Base-by-base conservation (phyloP, 1,140 invertebrate genomes). In the Calephelis nemesis region DNA sequence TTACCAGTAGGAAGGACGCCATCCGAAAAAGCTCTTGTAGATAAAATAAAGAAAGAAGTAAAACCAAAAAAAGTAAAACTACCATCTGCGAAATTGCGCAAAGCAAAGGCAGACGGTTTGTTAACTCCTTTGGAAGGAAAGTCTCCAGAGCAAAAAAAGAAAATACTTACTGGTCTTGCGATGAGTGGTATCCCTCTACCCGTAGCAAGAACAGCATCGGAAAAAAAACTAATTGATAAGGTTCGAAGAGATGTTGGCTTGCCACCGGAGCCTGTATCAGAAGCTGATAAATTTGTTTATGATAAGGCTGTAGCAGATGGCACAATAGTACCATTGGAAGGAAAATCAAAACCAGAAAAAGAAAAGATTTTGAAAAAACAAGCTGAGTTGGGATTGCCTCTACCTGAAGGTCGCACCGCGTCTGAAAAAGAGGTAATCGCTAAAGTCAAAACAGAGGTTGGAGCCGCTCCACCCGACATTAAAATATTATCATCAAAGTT, bases 221-320 rank as follows among this genome's bases (percentile, higher is more conserved):
- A 82, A 75, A 77, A 77, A 67, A 77, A 77, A 60, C 12, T 84
- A 11, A 69, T 80, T n/a, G 58, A 76, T 0, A 79, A 81, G 69
- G 69, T 83, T 39, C 65, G 77, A 54, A 45, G 48, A 52, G 73
- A 83, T 9, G 7, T 83, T 15, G 75, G 78, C 8, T 15, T 82
- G 13, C 78, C 81, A 65, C 72, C 74, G 45, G 68, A 68, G 65
- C 74, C 76, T 8, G 67, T 64, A 63, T 64, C 71, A 9, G n/a
- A 63, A 0, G 49, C 70, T 11, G 70, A 71, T 40, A 80, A 74
- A 69, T 49, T 70, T 62, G 81, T 73, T 64, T 73, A 71, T 42
- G 58, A 65, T 9, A 77, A 74, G 72, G 79, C 75, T 11, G 67
- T 72, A 52, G 71, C 67, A 39, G 68, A 67, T n/a, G 79, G 78